phyloP scores from a whole-genome alignment of 1,140 invertebrate genomes.

The Papilio glaucus region DNA sequence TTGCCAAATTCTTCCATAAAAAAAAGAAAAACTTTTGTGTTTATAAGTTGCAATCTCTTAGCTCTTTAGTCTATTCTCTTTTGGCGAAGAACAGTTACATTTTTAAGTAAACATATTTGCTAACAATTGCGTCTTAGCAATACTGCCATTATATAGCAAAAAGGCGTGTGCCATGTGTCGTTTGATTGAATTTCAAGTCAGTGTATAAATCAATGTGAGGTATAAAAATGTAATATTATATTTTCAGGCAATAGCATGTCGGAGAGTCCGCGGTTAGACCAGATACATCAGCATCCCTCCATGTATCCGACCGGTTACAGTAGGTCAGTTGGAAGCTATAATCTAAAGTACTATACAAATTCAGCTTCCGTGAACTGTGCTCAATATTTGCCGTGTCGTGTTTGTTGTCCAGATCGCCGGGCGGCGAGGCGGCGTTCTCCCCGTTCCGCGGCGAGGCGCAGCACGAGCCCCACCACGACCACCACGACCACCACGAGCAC shows the following conservation, averaged over 20 bases:
- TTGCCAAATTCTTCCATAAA: no score
- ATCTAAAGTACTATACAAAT: conserved; percentile 24
- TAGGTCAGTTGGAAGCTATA: conserved; percentile 61
- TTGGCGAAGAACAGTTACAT: no score
- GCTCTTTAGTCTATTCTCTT: no score
- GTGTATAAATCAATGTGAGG: no score
- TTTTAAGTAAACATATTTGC: no score
- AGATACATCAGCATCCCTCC: conserved; percentile 74
- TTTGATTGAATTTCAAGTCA: no score
- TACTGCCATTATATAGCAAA: no score
- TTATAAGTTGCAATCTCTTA: no score
- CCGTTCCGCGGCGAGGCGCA: conserved; percentile 57
- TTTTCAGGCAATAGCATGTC: conserved; percentile 63
- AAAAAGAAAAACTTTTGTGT: no score
- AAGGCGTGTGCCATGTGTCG: no score
- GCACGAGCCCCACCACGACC: conserved; percentile 47
- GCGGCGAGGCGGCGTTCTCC: conserved; percentile 57
- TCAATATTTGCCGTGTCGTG: neutral
- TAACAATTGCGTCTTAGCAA: no score
- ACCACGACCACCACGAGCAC: conserved; percentile 43
- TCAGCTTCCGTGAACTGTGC: neutral
- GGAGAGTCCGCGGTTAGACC: conserved; percentile 77
- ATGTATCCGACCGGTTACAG: conserved; percentile 81
- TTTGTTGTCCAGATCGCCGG: conserved; percentile 53
- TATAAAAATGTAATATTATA: neutral